Evolutionary conservation across 2,888 invertebrate species (phyloP).

Genomic region (Heteromurus nitidus): DNA sequence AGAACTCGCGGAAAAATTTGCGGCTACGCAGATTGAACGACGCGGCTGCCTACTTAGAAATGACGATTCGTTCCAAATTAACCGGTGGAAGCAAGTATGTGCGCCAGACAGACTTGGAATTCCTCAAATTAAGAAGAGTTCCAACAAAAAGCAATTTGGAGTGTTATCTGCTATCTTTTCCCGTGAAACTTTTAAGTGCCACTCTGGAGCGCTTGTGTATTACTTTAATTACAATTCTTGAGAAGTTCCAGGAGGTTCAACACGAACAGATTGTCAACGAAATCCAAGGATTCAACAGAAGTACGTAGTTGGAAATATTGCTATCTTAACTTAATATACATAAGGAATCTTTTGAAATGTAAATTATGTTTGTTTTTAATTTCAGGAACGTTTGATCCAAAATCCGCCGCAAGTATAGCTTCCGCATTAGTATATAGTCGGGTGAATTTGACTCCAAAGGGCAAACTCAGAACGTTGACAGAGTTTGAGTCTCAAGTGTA

Average conservation of each 20-base stretch:
- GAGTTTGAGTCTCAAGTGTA: conserved; percentile 26
- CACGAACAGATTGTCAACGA: background rate
- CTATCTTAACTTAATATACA: no score
- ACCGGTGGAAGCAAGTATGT: conserved; percentile 8
- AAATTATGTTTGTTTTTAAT: background rate
- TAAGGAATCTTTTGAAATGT: no score
- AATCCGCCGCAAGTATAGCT: conserved; percentile 21
- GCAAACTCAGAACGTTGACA: background rate
- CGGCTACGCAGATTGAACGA: background rate
- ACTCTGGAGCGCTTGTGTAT: background rate
- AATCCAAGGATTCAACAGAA: background rate
- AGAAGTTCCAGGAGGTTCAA: background rate
- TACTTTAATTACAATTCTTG: background rate
- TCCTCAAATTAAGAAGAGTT: conserved; percentile 8
- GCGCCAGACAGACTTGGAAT: conserved; percentile 32
- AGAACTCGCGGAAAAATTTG: background rate
- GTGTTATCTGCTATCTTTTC: conserved; percentile 28
- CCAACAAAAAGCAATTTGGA: conserved; percentile 20
- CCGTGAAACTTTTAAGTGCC: background rate
- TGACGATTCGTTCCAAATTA: conserved; percentile 14
- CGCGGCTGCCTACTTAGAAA: background rate
- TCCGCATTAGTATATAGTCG: conserved; percentile 9
- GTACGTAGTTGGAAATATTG: background rate
- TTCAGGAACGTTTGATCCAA: conserved; percentile 18
- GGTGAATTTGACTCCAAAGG: conserved; percentile 17